phyloP scores from a whole-genome alignment of 2,888 invertebrate species.

The Melanophora roralis region DNA sequence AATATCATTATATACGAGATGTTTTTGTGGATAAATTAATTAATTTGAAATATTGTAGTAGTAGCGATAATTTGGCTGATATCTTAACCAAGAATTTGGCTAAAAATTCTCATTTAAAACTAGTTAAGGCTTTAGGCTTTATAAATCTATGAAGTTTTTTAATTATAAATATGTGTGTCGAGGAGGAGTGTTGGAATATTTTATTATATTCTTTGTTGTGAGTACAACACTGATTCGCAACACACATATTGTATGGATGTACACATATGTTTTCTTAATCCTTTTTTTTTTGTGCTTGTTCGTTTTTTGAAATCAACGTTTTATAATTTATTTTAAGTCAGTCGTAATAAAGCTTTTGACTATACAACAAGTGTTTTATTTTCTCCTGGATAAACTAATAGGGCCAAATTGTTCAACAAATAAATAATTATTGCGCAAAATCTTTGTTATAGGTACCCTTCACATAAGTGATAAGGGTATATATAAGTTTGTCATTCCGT shows the following conservation, averaged over 20 bases:
- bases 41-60: conserved; percentile 40
- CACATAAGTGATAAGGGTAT: too few relatives aligned
- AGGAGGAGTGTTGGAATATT: conserved; percentile 48
- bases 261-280: too few relatives aligned
- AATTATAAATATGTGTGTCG: conserved; percentile 19
- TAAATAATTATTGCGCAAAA: too few relatives aligned
- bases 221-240: not conserved
- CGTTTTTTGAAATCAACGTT: too few relatives aligned
- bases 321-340: too few relatives aligned
- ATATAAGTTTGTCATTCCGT: too few relatives aligned
- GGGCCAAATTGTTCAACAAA: too few relatives aligned
- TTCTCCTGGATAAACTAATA: too few relatives aligned
- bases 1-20: conserved; percentile 39
- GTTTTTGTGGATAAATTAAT: conserved; percentile 31
- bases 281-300: too few relatives aligned
- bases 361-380: too few relatives aligned
- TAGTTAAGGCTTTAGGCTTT: conserved; percentile 33
- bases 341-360: too few relatives aligned
- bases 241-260: not conserved
- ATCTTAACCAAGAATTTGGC: conserved; percentile 49
- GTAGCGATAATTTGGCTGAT: conserved; percentile 42
- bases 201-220: not conserved
- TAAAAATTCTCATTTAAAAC: conserved; percentile 25
- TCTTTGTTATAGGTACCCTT: too few relatives aligned
- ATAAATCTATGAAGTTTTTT: conserved; percentile 5